Base-by-base conservation (phyloP, 23 tunicate species). In the Trididemnum clinides region DNA sequence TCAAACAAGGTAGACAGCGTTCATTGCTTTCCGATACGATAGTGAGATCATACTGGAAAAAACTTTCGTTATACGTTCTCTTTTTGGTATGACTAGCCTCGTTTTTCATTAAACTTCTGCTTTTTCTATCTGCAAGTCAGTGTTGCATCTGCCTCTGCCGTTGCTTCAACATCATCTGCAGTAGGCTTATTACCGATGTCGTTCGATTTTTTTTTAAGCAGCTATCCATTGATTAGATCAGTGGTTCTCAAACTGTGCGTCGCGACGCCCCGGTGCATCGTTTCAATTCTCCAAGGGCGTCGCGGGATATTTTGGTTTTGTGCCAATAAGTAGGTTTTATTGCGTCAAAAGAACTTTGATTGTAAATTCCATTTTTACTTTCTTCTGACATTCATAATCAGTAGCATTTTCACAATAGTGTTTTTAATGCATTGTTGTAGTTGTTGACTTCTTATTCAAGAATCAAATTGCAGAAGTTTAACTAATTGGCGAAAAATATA, bases 1-100 rank as follows among this genome's bases (percentile, higher is more conserved):
- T 78, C 85, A 78, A 86, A 78, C 85, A 78, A 36, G 77, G 89
- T 85, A 84, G 89, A 85, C 89, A 57, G 1, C 77, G 89, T 85
- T 85, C 89, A 63, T 81, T 21, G 85, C 62, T 81, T 59, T 81
- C 77, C 77, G 85, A 59, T 59, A 63, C 50, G 23, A 59, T 58
- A 59, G 85, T 81, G 74, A 81, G 62, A 15, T 59, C 85, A 85
- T 77, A 58, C 75, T 54, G 89, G 62, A 76, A 37, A 85, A 85
- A 85, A 77, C 74, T 85, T 85, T 85, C 64, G 84, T 26, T 85
- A 85, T 54, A 84, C 12, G 26, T 85, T 39, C 79, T 83, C 80
- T 83, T 83, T 82, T 66, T 82, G 22, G 51, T 51, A 74, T 21
- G 54, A 54, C 50, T 51, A 20, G 72, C 73, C 32, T 22, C 58